These are phyloP conservation scores for Aspiorhynchus laticeps DNA, from an alignment of 2,113 vertebrate genomes.

Conservation along the genomic window DNA sequence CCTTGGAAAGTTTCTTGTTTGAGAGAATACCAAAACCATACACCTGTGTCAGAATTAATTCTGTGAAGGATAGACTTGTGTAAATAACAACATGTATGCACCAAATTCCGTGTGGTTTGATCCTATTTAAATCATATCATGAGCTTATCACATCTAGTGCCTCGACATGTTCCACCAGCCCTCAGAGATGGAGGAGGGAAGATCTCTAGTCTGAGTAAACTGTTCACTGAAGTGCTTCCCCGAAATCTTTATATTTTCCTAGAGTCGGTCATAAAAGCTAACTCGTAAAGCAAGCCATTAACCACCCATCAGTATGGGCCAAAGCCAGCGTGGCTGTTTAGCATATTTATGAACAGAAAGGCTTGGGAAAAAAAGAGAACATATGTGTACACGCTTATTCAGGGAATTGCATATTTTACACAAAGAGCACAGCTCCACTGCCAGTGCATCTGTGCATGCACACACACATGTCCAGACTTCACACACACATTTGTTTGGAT, in stretches of 20 bases:
- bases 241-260: slow-evolving; percentile 61
- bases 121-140: neutral
- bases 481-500: slow-evolving; percentile 17
- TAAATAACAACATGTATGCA: neutral
- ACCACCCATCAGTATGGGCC: slow-evolving; percentile 65
- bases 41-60: neutral
- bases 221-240: slow-evolving; percentile 57
- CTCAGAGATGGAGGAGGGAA: neutral
- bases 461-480: slow-evolving; percentile 46
- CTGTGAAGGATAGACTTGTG: too few species aligned
- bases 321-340: slow-evolving; percentile 64
- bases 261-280: slow-evolving; percentile 65
- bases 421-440: neutral
- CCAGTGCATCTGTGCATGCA: neutral
- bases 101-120: neutral
- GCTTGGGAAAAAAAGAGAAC: slow-evolving; percentile 3
- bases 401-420: neutral
- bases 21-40: neutral
- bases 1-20: neutral
- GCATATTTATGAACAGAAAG: slow-evolving; percentile 69
- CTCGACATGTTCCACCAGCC: neutral
- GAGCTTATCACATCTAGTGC: neutral
- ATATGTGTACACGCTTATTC: slow-evolving; percentile 21
- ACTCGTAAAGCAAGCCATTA: slow-evolving; percentile 69
- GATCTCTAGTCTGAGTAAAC: slow-evolving; percentile 39